A percentile compares a stretch with the other conserved stretches of the same genome.
Conservation (phyloP, 2,797 vertebrate species). For the Sparidentex hasta region DNA sequence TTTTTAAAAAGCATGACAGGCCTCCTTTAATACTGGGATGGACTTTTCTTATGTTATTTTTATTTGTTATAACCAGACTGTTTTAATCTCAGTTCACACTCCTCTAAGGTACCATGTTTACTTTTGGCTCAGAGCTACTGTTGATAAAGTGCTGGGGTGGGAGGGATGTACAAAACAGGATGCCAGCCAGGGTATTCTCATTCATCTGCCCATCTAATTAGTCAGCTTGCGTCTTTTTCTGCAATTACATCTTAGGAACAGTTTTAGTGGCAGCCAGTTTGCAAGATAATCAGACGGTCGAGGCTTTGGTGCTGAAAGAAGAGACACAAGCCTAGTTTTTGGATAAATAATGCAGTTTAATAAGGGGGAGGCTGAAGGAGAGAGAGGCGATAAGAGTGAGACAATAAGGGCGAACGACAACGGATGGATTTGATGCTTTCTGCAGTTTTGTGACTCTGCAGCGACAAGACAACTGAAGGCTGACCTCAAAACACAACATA, state of each 20-base stretch:
- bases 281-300: conserved; percentile 19
- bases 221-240: conserved; percentile 28
- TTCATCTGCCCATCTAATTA: conserved; percentile 60
- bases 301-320: conserved; percentile 6
- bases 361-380: neutral
- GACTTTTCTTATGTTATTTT: conserved; percentile 8
- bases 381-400: neutral
- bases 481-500: conserved; percentile 10
- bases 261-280: conserved; percentile 29
- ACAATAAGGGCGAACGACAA: conserved; percentile 11
- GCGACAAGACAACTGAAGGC: conserved; percentile 1
- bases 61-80: neutral
- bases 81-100: conserved; percentile 30
- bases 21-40: neutral
- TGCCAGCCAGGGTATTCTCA: conserved; percentile 13
- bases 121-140: conserved; percentile 12
- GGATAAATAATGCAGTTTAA: conserved; percentile 26
- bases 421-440: conserved; percentile 8
- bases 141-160: conserved; percentile 27
- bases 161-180: conserved; percentile 17
- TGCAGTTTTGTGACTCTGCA: neutral
- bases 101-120: conserved; percentile 16
- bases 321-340: conserved; percentile 15
- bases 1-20: no score
- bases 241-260: conserved; percentile 36